Conservation (phyloP, 2,888 invertebrate genomes). For the Phlogophora meticulosa region DNA sequence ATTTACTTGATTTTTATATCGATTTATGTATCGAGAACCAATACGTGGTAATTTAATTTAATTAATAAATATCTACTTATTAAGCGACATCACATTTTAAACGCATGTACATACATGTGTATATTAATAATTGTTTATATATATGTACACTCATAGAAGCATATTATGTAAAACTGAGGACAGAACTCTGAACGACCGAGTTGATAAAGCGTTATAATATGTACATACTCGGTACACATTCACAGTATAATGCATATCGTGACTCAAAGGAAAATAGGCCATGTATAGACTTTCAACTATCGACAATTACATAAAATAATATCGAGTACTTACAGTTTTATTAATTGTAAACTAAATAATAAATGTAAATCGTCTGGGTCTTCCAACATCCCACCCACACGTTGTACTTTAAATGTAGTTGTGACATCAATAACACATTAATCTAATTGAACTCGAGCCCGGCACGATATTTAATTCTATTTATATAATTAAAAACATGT, state of each 20-base stretch:
- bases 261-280: slow-evolving; percentile 40
- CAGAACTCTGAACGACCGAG: slow-evolving; percentile 22
- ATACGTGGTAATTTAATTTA: slow-evolving; percentile 31
- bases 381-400: slow-evolving; percentile 30
- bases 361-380: slow-evolving; percentile 38
- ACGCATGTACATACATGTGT: slow-evolving; percentile 53
- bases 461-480: slow-evolving; percentile 14
- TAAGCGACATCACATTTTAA: slow-evolving; percentile 60
- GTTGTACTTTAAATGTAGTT: slow-evolving; percentile 38
- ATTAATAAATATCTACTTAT: slow-evolving; percentile 54
- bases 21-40: slow-evolving; percentile 40
- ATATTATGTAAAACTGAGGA: slow-evolving; percentile 37
- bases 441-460: slow-evolving; percentile 26
- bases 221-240: slow-evolving; percentile 32
- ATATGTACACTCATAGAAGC: slow-evolving; percentile 49
- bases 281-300: slow-evolving; percentile 25
- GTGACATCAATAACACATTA: slow-evolving; percentile 34
- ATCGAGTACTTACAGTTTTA: slow-evolving; percentile 40
- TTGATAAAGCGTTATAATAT: slow-evolving; percentile 32
- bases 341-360: slow-evolving; percentile 36
- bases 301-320: slow-evolving; percentile 38
- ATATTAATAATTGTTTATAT: slow-evolving; percentile 43
- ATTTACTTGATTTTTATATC: slow-evolving; percentile 30
- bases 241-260: slow-evolving; percentile 9
- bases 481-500: slow-evolving; percentile 10